A percentile compares a stretch with the other conserved stretches of the same genome.
Evolutionary conservation across 92 coral and sea anemone genomes (phyloP).

Genomic region (Epizoanthus scotinus): DNA sequence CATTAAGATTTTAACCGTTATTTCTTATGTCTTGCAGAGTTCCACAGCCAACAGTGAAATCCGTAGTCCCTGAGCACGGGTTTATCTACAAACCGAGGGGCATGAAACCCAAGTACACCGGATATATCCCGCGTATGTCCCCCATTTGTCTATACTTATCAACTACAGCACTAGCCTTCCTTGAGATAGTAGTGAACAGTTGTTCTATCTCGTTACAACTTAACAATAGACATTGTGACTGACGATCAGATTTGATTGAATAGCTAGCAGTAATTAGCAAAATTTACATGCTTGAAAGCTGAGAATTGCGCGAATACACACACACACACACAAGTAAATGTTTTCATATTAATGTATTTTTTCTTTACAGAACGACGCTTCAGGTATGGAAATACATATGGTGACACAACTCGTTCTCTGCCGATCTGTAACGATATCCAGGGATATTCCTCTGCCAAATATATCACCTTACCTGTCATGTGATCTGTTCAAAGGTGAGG

Average conservation of each 20-base stretch:
- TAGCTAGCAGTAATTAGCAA: no score
- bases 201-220: neutral
- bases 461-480: slow-evolving; percentile 89
- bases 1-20: neutral
- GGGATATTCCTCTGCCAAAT: slow-evolving; percentile 84
- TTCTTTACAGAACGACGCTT: slow-evolving; percentile 79
- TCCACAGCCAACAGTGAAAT: slow-evolving; percentile 62
- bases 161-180: neutral
- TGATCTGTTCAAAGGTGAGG: slow-evolving; percentile 39
- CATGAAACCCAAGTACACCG: slow-evolving; percentile 97
- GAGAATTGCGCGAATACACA: no score
- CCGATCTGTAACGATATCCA: slow-evolving; percentile 85
- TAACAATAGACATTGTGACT: no score
- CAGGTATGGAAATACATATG: slow-evolving; percentile 94
- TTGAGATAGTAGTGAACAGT: neutral
- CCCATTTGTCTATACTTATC: neutral
- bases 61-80: slow-evolving; percentile 72
- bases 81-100: slow-evolving; percentile 76
- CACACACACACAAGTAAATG: no score
- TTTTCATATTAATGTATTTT: neutral
- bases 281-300: no score
- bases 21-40: slow-evolving; percentile 25
- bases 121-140: slow-evolving; percentile 95
- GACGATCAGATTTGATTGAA: no score
- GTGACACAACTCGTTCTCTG: slow-evolving; percentile 87